phyloP scores from a whole-genome alignment of 2,797 vertebrate species.

The Gallinago stenura region DNA sequence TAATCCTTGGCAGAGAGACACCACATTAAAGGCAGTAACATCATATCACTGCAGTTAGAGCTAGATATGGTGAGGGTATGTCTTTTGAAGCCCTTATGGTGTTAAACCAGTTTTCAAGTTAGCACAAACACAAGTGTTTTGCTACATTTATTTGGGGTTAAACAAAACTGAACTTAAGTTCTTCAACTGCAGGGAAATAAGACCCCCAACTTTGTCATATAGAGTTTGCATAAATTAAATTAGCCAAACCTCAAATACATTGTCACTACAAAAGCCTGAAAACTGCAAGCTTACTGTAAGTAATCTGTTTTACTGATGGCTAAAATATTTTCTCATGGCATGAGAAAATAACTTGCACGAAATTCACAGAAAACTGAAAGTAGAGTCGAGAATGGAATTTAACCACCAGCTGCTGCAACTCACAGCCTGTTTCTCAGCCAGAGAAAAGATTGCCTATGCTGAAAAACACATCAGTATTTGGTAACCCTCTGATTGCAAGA shows the following conservation, averaged over 20 bases:
- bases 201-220: background rate
- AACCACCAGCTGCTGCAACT: background rate
- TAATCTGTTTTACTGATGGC: background rate
- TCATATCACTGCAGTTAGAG: background rate
- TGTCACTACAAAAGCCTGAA: background rate
- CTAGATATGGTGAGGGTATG: accelerated
- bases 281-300: background rate
- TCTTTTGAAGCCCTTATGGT: background rate
- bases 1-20: background rate
- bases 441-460: background rate
- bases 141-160: background rate
- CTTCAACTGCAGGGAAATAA: background rate
- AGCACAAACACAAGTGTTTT: background rate
- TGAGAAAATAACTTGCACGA: background rate
- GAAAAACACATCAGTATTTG: background rate
- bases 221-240: background rate
- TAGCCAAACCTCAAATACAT: background rate
- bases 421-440: background rate
- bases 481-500: background rate
- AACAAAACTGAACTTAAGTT: background rate
- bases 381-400: background rate
- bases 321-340: background rate
- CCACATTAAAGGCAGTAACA: background rate
- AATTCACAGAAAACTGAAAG: background rate
- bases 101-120: background rate